Conservation (phyloP, 2,888 invertebrate genomes). For the Drosophila atripex region DNA sequence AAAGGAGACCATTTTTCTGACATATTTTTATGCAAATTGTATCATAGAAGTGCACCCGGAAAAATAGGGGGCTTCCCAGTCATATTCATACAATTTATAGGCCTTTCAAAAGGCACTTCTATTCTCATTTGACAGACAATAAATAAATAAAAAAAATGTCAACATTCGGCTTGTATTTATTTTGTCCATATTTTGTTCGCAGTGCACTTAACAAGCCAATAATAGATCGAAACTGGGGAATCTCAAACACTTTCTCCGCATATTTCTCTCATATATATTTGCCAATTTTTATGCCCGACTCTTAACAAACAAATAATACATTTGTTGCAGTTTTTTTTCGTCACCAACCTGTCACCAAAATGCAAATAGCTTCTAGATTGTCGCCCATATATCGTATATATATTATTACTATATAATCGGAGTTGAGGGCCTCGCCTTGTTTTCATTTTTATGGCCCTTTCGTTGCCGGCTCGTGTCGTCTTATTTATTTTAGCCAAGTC, state of each 20-base stretch:
- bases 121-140: neutral
- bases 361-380: conserved; percentile 20
- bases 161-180: too few species aligned
- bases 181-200: conserved; percentile 1
- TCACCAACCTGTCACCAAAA: conserved; percentile 12
- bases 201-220: conserved; percentile 26
- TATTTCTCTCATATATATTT: too few species aligned
- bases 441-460: conserved; percentile 29
- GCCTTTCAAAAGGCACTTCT: neutral
- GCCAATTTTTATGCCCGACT: neutral
- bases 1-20: neutral
- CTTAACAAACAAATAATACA: conserved; percentile 24
- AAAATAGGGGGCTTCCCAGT: neutral
- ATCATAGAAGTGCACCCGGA: neutral
- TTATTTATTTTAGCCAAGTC: neutral
- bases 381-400: neutral
- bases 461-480: conserved; percentile 18
- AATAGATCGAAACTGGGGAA: conserved; percentile 10
- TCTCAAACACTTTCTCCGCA: conserved; percentile 35
- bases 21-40: neutral
- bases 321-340: too few species aligned
- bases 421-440: conserved; percentile 21
- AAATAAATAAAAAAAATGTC: too few species aligned
- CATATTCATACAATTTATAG: too few species aligned
- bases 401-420: neutral